phyloP scores from a whole-genome alignment of 1,140 invertebrate species.

The Procambarus virginalis region DNA sequence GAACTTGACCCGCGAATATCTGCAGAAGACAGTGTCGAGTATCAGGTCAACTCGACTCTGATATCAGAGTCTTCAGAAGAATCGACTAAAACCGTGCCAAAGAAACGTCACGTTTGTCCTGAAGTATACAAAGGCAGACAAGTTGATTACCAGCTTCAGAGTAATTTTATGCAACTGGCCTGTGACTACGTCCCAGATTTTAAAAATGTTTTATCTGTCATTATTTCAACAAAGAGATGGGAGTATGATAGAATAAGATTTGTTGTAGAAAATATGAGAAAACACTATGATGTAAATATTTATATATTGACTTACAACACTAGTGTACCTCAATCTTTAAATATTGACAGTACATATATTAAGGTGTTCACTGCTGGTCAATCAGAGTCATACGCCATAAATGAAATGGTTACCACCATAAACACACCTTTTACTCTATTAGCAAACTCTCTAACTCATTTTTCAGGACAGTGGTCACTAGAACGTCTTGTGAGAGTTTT shows the following conservation, averaged over 20 bases:
- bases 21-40: not conserved
- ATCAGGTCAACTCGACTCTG: no score
- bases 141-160: not conserved
- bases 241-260: not conserved
- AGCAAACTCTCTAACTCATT: constrained; percentile 70
- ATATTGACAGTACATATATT: constrained; percentile 3
- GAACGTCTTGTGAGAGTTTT: constrained; percentile 72
- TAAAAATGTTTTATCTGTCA: constrained; percentile 21
- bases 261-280: constrained; percentile 18
- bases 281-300: constrained; percentile 32
- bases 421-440: constrained; percentile 72
- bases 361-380: not conserved
- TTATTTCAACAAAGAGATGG: constrained; percentile 43
- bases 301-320: constrained; percentile 4
- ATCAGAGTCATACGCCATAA: constrained; percentile 55
- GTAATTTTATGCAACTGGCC: constrained; percentile 15
- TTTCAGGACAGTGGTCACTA: constrained; percentile 70
- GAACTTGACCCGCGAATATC: constrained; percentile 27
- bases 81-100: not conserved
- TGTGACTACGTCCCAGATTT: constrained; percentile 21
- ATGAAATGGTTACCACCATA: constrained; percentile 66
- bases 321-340: not conserved
- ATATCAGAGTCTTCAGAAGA: not conserved
- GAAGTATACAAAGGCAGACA: constrained; percentile 24
- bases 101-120: constrained; percentile 7